Evolutionary conservation across 2,113 vertebrate genomes (phyloP), one percentile per base, ranked within the genome.

Genomic region (Antidorcas marsupialis): DNA sequence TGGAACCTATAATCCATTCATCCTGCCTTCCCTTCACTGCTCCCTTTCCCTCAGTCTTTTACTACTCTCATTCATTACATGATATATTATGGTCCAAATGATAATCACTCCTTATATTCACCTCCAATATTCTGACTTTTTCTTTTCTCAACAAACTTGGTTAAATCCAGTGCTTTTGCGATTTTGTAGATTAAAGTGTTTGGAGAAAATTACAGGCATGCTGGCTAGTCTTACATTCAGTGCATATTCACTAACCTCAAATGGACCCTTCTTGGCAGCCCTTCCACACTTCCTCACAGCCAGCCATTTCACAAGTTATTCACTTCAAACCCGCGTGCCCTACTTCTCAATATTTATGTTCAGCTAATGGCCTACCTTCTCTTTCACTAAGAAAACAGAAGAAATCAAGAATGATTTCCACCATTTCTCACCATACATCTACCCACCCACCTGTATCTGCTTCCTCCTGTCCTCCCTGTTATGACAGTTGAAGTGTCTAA

Each of bases 321-420:
- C 3, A 47, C 30, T 27, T 33, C 52, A 91, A 53, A 53, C 2
- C 0, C 5, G 2, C 0, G 2, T 39, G 7, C 1, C 8, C 6
- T 67, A 14, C 1, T 64, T 19, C 52, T 14, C 21, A 59, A 19
- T 83, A 86, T 17, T 88, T 71, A 76, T 39, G 53, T 82, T 33
- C 25, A 95, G 27, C 11, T 89, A 30, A 84, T 93, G 57, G 76
- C 9, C 11, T 87, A 3, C 6, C 8, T 89, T 53, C 67, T 10
- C 17, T 82, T 89, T 89, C 78, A 82, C 78, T 33, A 67, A 86
- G 43, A 84, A 88, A 90, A 88, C 5, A 64, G 53, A 86, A 89
- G 7, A 78, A 81, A 74, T 55, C 14, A 91, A 21, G 50, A 33
- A 89, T 33, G 52, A 93, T n/a, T 62, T 85, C 5, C 39, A 62